Evolutionary conservation across 2,888 invertebrate genomes (phyloP).

Genomic region (Oxystoma pomonae): DNA sequence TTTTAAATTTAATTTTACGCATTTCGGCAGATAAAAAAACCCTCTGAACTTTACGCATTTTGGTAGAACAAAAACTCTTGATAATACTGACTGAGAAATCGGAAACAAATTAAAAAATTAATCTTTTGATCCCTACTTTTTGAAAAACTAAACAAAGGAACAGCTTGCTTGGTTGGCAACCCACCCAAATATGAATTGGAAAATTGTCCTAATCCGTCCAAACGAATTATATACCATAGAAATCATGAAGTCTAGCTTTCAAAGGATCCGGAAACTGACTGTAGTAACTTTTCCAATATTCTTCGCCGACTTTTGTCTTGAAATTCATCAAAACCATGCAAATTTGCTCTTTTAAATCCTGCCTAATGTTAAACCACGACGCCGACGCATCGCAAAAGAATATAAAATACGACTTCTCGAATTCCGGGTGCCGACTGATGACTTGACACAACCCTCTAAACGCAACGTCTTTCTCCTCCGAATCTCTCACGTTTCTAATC

Average conservation of each 20-base stretch:
- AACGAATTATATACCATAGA: conserved; percentile 55
- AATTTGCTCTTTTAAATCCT: conserved; percentile 96
- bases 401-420: conserved; percentile 94
- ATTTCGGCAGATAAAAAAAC: no score
- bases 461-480: conserved; percentile 98
- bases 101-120: no score
- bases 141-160: no score
- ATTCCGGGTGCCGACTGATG: conserved; percentile 93
- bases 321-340: conserved; percentile 88
- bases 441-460: conserved; percentile 98
- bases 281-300: conserved; percentile 93
- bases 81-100: no score
- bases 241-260: conserved; percentile 79
- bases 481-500: conserved; percentile 95
- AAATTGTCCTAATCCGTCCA: no score
- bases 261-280: conserved; percentile 94
- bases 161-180: no score
- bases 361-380: conserved; percentile 80
- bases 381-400: conserved; percentile 99
- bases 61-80: no score
- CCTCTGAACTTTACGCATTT: no score
- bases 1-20: no score
- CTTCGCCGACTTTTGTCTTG: conserved; percentile 93
- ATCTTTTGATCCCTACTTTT: no score
- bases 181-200: no score